phyloP scores from a whole-genome alignment of 2,113 vertebrate genomes.

The Hipposideros armiger region DNA sequence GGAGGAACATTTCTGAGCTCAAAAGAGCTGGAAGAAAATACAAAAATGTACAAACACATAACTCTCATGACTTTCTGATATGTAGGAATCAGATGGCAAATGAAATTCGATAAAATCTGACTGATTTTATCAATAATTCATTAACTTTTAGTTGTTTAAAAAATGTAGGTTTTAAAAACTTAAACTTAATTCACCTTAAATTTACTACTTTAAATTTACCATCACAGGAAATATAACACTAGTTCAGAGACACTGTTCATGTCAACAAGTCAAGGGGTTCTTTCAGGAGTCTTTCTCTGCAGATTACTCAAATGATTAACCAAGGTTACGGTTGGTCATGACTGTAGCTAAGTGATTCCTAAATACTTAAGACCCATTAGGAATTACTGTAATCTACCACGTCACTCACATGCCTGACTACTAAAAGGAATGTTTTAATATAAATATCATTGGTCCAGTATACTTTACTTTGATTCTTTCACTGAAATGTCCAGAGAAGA shows the following conservation, averaged over 20 bases:
- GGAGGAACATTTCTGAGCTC: not conserved
- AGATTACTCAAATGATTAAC: slow-evolving; percentile 77
- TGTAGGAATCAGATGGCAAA: slow-evolving; percentile 18
- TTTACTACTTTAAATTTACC: not conserved
- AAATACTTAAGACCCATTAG: slow-evolving; percentile 27
- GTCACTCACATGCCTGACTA: not conserved
- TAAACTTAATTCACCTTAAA: slow-evolving; percentile 37
- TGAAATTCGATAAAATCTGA: slow-evolving; percentile 50
- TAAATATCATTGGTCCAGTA: not conserved
- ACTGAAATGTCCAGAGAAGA: slow-evolving; percentile 49
- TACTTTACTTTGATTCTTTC: slow-evolving; percentile 51
- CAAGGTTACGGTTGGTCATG: not conserved
- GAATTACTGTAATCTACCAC: slow-evolving; percentile 30
- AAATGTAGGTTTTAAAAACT: slow-evolving; percentile 35
- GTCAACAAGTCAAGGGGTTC: slow-evolving; percentile 59
- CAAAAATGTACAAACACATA: not conserved
- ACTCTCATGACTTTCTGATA: slow-evolving; percentile 5
- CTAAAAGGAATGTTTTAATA: slow-evolving; percentile 43
- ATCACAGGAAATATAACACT: not conserved
- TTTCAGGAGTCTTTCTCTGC: slow-evolving; percentile 70
- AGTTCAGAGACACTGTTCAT: slow-evolving; percentile 34
- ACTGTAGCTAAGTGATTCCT: slow-evolving; percentile 43
- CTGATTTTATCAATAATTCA: slow-evolving; percentile 30
- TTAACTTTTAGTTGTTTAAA: slow-evolving; percentile 30
- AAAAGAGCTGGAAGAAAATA: slow-evolving; percentile 47